These are phyloP conservation scores for Anaspis maculata DNA, from an alignment of 2,888 invertebrate species.

Conservation along the genomic window DNA sequence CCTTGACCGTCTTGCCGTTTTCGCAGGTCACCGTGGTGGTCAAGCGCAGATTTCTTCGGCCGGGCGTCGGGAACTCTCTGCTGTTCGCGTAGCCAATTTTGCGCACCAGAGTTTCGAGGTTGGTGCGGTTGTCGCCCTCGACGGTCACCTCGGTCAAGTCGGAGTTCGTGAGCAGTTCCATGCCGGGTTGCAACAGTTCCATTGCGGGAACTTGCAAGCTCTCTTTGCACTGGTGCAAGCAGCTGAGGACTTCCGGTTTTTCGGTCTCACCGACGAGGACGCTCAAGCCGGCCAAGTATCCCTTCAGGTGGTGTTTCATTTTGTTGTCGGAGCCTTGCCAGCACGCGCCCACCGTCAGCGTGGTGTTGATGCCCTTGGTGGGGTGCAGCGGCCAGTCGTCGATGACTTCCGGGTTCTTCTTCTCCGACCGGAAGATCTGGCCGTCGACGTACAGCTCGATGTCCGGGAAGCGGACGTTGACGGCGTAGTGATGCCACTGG, in stretches of 20 bases:
- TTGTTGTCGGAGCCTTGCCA: conserved; percentile 92
- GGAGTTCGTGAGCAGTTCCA: conserved; percentile 64
- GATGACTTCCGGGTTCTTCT: conserved; percentile 91
- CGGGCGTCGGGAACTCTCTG: conserved; percentile 89
- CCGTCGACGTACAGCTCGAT: conserved; percentile 87
- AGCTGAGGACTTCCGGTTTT: conserved; percentile 62
- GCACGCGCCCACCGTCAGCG: conserved; percentile 91
- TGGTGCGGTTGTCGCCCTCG: conserved; percentile 83
- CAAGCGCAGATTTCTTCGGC: conserved; percentile 76
- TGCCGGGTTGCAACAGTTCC: conserved; percentile 68
- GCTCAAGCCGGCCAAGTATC: conserved; percentile 82
- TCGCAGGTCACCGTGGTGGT: conserved; percentile 72
- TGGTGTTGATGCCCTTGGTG: conserved; percentile 88
- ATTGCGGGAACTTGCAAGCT: conserved; percentile 68
- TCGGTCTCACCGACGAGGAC: conserved; percentile 70
- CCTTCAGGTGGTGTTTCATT: conserved; percentile 83
- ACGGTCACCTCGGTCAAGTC: conserved; percentile 84
- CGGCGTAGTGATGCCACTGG: conserved; percentile 97
- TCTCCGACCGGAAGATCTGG: conserved; percentile 51
- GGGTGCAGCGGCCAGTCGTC: conserved; percentile 99
- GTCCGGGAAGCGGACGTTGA: conserved; percentile 87
- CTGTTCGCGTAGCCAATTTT: conserved; percentile 89
- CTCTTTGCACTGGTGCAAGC: conserved; percentile 76
- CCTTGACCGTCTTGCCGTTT: conserved; percentile 60
- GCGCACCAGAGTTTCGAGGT: conserved; percentile 77